phyloP scores from a whole-genome alignment of 2,113 vertebrate species.

The Nipponia nippon region DNA sequence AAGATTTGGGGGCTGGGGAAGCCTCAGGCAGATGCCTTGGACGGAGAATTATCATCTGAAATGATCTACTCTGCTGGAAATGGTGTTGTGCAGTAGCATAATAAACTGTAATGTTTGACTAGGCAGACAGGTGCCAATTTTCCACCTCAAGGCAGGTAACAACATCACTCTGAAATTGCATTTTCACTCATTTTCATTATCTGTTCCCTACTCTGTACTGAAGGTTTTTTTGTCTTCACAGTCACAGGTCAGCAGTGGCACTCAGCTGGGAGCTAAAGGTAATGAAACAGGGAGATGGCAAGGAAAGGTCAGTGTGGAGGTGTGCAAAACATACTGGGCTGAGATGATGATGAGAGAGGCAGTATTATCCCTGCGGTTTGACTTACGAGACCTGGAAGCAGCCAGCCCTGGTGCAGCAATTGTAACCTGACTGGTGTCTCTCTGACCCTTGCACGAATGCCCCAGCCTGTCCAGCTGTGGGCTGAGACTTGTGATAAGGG shows the following conservation, averaged over 20 bases:
- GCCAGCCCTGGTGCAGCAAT: neutral
- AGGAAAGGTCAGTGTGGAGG: neutral
- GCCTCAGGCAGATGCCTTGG: neutral
- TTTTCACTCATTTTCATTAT: neutral
- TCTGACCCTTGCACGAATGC: neutral
- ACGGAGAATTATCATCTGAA: neutral
- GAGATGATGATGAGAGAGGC: neutral
- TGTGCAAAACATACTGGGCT: neutral
- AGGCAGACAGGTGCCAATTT: neutral
- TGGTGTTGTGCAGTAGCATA: neutral
- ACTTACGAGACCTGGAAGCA: neutral
- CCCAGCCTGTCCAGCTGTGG: neutral
- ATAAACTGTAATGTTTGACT: neutral
- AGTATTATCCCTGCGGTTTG: neutral
- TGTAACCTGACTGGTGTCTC: neutral
- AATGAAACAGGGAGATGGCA: neutral
- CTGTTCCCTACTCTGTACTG: neutral
- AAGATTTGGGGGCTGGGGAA: neutral
- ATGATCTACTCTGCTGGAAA: neutral
- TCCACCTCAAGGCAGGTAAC: neutral
- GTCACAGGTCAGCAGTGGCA: neutral
- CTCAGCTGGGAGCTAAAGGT: neutral
- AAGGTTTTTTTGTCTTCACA: neutral
- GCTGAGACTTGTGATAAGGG: rapidly evolving
- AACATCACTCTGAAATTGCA: neutral